Evolutionary conservation across 2,113 vertebrate species (phyloP).

Genomic region (Cinclus cinclus): DNA sequence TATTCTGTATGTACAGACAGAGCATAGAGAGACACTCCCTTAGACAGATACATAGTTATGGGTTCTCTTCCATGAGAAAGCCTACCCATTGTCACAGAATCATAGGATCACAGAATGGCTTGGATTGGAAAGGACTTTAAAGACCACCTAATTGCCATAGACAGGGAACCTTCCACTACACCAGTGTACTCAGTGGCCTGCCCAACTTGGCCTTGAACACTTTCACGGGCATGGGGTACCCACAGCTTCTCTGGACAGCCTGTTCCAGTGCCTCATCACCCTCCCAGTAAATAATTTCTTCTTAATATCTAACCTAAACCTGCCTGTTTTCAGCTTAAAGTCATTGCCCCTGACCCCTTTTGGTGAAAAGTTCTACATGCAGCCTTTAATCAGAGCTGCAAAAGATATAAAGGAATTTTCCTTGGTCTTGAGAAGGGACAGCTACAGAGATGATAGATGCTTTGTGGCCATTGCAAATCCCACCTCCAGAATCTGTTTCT

Average conservation of each 20-base stretch:
- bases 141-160: neutral
- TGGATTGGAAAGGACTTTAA: neutral
- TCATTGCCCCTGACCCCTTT: neutral
- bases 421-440: neutral
- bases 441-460: neutral
- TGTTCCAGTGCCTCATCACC: neutral
- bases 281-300: neutral
- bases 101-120: neutral
- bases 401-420: neutral
- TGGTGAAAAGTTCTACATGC: neutral
- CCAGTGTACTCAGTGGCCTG: neutral
- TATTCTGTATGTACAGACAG: neutral
- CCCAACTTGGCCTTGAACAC: neutral
- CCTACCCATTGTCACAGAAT: neutral
- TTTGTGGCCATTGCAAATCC: neutral
- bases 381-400: neutral
- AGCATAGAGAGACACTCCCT: neutral
- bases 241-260: neutral
- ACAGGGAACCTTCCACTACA: neutral
- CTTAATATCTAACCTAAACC: neutral
- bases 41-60: rapidly evolving
- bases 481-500: neutral
- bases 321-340: neutral
- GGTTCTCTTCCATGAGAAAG: neutral
- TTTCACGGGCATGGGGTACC: neutral